Evolutionary conservation across 1,140 invertebrate species (phyloP).

Genomic region (Archegozetes longisetosus): DNA sequence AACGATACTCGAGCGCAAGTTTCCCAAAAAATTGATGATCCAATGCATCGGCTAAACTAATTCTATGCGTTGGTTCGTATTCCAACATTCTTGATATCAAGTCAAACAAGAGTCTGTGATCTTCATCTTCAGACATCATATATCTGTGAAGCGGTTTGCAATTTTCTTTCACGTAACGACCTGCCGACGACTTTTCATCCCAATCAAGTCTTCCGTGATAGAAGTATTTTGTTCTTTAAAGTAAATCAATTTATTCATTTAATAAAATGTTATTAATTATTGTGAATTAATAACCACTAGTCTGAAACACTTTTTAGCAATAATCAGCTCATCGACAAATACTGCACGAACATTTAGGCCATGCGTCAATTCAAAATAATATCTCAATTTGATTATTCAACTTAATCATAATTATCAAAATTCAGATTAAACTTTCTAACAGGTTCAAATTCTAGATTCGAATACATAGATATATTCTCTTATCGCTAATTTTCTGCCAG

Average conservation of each 20-base stretch:
- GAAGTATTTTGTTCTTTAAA: constrained; percentile 79
- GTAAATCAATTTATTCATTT: background rate
- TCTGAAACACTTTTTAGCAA: too few relatives aligned
- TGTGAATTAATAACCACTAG: background rate
- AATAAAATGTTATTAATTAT: background rate
- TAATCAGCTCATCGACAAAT: too few relatives aligned
- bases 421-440: too few relatives aligned
- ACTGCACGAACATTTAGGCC: too few relatives aligned
- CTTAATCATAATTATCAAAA: too few relatives aligned
- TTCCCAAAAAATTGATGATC: constrained; percentile 84
- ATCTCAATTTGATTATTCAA: too few relatives aligned
- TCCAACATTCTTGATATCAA: constrained; percentile 89
- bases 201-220: constrained; percentile 85
- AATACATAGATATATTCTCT: too few relatives aligned
- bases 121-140: constrained; percentile 64
- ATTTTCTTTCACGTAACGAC: constrained; percentile 89
- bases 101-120: constrained; percentile 84
- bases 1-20: constrained; percentile 36
- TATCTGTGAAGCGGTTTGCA: constrained; percentile 92
- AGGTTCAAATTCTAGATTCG: too few relatives aligned
- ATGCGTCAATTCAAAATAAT: too few relatives aligned
- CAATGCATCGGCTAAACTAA: constrained; percentile 73
- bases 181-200: constrained; percentile 83
- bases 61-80: constrained; percentile 79
- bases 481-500: too few relatives aligned